Evolutionary conservation across 2,888 invertebrate species (phyloP), one percentile per base, ranked within the genome.

Genomic region (Ophraella communa): DNA sequence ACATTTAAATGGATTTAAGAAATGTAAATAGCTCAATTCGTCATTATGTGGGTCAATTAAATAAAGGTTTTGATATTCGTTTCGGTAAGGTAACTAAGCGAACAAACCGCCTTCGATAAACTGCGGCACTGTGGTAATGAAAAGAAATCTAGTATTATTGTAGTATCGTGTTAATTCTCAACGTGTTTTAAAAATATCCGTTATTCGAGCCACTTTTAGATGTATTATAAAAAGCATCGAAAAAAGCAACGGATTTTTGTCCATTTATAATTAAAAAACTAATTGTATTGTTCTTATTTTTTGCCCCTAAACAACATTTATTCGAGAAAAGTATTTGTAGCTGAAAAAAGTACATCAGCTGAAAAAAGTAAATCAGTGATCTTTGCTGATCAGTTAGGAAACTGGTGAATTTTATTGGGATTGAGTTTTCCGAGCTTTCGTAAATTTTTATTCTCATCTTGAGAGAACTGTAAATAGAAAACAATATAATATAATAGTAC

Each of bases 11-110:
- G 14, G 11, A 23, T 11, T 23, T 47, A 5, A 21, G 17, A 47
- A 23, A 47, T 47, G 47, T 21, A n/a, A 7, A 47, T 47, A 21
- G 21, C 47, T 47, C 47, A 5, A n/a, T 47, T 11, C 23, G 47
- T n/a, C 23, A 47, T 20, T 52, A 52, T 33, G 20, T 52, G 20
- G 52, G 52, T 30, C 52, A 35, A 52, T 52, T 52, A 30, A 47
- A 47, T 20, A 52, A 33, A 30, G 33, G 33, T 52, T 30, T 52
- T 52, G 20, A 30, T 52, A 30, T 52, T 52, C 30, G 52, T 20
- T 53, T 53, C 27, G 33, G 18, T 33, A 10, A 27, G 35, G 30
- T 53, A 61, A 53, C 61, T 35, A 60, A 21, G 47, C 47, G 47
- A 23, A 21, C 47, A 47, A 47, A 47, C 20, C 47, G 11, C 47